phyloP scores from a whole-genome alignment of 2,888 invertebrate species.

The Aromia moschata region DNA sequence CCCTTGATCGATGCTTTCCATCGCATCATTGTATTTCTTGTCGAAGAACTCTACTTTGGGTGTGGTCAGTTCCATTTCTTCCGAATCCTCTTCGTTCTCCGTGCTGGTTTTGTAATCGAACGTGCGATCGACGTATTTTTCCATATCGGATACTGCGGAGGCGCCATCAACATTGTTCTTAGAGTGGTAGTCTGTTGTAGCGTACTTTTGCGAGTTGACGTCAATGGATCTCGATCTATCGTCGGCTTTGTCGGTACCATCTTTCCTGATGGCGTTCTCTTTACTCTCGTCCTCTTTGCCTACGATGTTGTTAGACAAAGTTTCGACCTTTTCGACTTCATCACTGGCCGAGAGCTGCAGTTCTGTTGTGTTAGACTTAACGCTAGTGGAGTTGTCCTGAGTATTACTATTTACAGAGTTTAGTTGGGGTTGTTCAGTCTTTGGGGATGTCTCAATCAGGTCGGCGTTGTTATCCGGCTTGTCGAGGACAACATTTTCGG shows the following conservation, averaged over 20 bases:
- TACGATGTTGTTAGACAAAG: not conserved
- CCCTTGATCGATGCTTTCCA: constrained; percentile 66
- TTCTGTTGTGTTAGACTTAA: constrained; percentile 8
- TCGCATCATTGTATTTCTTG: constrained; percentile 65
- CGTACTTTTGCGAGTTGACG: constrained; percentile 61
- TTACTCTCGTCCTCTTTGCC: constrained; percentile 25
- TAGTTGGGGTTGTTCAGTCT: constrained; percentile 52
- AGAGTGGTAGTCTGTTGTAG: constrained; percentile 66
- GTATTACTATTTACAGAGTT: constrained; percentile 36
- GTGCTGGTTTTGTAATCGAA: constrained; percentile 34
- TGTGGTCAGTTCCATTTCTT: constrained; percentile 62
- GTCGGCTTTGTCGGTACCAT: constrained; percentile 32
- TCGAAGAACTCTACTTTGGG: constrained; percentile 67
- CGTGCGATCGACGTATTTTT: constrained; percentile 52
- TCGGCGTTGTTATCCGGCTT: constrained; percentile 41
- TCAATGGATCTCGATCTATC: constrained; percentile 55
- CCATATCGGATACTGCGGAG: constrained; percentile 63
- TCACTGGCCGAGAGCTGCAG: not conserved
- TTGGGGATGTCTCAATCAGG: constrained; percentile 48
- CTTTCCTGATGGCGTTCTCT: constrained; percentile 30
- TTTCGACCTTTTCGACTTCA: not conserved
- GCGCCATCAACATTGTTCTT: constrained; percentile 66
- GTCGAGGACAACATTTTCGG: constrained; percentile 35
- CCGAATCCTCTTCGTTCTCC: constrained; percentile 26
- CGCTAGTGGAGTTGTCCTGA: constrained; percentile 22